Base-by-base conservation (phyloP, 2,888 invertebrate genomes). In the Steromphala cineraria region DNA sequence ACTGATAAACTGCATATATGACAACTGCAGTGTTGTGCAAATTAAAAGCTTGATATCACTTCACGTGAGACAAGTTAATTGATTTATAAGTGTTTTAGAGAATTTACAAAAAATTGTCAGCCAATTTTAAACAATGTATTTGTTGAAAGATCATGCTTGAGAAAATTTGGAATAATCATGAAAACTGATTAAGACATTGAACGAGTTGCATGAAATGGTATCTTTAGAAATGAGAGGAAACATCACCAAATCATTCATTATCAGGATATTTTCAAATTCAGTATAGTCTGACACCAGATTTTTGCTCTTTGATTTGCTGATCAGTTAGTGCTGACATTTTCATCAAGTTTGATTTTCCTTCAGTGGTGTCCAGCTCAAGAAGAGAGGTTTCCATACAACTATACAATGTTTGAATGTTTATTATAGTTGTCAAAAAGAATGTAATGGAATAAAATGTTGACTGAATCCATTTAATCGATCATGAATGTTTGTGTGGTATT, bases 311-410 rank as follows among this genome's bases (percentile, higher is more conserved):
- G 28, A 28, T 62, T 62, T 62, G 62, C 62, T 62, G 62, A 62
- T 62, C 62, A 28, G 28, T 24, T 62, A 62, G 62, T 62, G 62
- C 62, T 62, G 62, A 62, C 62, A 21, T 62, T 21, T 28, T 62
- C 62, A 62, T 62, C 62, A 62, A 62, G 62, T 62, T 62, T 62
- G 62, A 62, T 62, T 62, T 62, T 62, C 62, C 62, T 62, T 62
- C 62, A 62, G 24, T 62, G 28, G 62, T 62, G 28, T 62, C 62
- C 62, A 62, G 62, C 62, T 62, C 62, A 62, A 62, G 46, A 46
- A 10, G 46, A 62, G 62, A 62, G 62, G 17, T 62, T 62, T 62
- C 62, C 62, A 62, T 62, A 62, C 62, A 62, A 62, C 62, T 62
- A 62, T 62, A 62, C 62, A 62, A 62, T 62, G 62, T 62, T 62